Conservation (phyloP, 2,888 invertebrate species). For the Brachynemurus nebulosus region DNA sequence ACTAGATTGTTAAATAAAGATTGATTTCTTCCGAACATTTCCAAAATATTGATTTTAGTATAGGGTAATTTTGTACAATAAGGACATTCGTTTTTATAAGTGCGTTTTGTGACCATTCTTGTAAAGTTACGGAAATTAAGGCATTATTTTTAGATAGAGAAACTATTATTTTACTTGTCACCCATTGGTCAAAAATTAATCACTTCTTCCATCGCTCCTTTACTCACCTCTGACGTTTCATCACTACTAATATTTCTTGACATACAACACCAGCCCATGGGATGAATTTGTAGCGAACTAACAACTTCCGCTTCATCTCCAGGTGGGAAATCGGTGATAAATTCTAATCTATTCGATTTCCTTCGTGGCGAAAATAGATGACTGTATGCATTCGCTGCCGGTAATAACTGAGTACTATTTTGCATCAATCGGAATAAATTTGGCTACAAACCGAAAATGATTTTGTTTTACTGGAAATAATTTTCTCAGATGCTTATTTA, state of each 20-base stretch:
- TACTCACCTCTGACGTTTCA: slow-evolving; percentile 58
- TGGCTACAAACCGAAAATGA: slow-evolving; percentile 51
- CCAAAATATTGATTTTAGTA: too few relatives aligned
- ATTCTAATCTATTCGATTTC: slow-evolving; percentile 72
- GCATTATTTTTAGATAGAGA: background rate
- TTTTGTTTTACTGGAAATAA: too few relatives aligned
- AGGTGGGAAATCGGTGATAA: slow-evolving; percentile 78
- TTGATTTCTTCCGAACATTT: too few relatives aligned
- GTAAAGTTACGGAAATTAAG: too few relatives aligned
- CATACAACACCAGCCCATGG: slow-evolving; percentile 78
- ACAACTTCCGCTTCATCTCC: slow-evolving; percentile 82
- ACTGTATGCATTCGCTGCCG: slow-evolving; percentile 66
- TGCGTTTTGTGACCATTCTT: background rate
- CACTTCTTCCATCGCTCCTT: too few relatives aligned
- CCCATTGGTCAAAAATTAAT: too few relatives aligned
- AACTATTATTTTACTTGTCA: background rate
- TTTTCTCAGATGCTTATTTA: background rate
- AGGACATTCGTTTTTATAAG: too few relatives aligned
- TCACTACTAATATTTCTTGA: slow-evolving; percentile 78
- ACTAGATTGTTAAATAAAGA: too few relatives aligned
- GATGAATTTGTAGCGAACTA: slow-evolving; percentile 76
- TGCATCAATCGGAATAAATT: slow-evolving; percentile 84
- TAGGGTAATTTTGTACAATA: too few relatives aligned
- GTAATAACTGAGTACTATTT: slow-evolving; percentile 66
- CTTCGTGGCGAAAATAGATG: slow-evolving; percentile 62